Conservation (phyloP, 2,113 vertebrate genomes). For the Corvus moneduloides region DNA sequence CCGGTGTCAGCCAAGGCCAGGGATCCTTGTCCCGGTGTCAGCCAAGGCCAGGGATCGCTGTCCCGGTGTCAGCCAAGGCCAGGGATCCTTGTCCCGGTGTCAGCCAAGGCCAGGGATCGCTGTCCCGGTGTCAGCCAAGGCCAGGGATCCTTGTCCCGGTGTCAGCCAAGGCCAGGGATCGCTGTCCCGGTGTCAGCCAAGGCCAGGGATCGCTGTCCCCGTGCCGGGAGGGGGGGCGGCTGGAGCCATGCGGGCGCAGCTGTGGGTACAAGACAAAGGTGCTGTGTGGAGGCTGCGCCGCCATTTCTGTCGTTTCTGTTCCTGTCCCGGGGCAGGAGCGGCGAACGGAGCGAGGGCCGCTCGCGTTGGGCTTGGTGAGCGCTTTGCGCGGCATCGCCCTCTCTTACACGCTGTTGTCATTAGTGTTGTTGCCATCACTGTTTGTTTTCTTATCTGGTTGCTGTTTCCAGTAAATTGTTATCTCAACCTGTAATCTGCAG, state of each 20-base stretch:
- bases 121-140: background rate
- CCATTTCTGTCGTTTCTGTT: background rate
- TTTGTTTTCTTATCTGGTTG: background rate
- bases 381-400: too few species aligned
- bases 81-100: background rate
- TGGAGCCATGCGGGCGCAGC: background rate
- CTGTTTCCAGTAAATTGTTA: background rate
- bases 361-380: background rate
- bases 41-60: background rate
- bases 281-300: background rate
- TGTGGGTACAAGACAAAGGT: background rate
- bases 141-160: rapidly evolving
- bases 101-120: too few species aligned
- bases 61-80: background rate
- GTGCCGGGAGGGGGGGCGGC: background rate
- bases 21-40: background rate
- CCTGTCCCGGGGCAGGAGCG: background rate
- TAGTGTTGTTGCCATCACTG: background rate
- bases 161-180: background rate
- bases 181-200: background rate
- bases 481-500: rapidly evolving
- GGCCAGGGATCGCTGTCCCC: background rate
- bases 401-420: background rate
- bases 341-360: background rate
- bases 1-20: too few species aligned